phyloP scores from a whole-genome alignment of 2,797 vertebrate genomes.

The Coendou prehensilis region DNA sequence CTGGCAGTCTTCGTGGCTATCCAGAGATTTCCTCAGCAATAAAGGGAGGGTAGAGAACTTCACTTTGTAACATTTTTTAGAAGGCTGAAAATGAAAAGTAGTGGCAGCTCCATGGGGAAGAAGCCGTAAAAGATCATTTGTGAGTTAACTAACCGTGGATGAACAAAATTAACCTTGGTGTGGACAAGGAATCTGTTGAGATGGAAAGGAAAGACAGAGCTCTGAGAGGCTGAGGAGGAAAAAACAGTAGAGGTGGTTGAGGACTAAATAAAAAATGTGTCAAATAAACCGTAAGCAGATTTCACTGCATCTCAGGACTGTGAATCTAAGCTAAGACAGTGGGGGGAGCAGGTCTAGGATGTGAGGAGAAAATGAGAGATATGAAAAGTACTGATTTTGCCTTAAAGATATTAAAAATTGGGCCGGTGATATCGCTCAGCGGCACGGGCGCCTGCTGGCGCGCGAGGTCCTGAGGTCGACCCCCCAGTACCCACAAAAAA shows the following conservation, averaged over 20 bases:
- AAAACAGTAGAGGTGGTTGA: constrained; percentile 37
- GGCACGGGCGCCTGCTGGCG: too few relatives aligned
- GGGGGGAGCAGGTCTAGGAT: accelerated
- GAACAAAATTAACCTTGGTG: constrained; percentile 77
- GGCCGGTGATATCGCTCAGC: too few relatives aligned
- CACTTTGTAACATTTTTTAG: neutral
- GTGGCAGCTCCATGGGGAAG: constrained; percentile 38
- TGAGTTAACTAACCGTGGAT: constrained; percentile 76
- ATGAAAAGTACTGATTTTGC: neutral
- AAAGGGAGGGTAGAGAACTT: neutral
- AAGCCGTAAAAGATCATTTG: constrained; percentile 68
- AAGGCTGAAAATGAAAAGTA: constrained; percentile 9
- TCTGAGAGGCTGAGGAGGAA: constrained; percentile 16
- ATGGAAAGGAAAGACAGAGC: constrained; percentile 70
- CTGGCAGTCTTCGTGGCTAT: neutral
- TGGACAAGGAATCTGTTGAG: constrained; percentile 72
- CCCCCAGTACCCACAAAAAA: too few relatives aligned
- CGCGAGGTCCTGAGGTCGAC: too few relatives aligned
- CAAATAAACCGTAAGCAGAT: neutral
- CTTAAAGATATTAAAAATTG: constrained; percentile 3
- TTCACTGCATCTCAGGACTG: neutral
- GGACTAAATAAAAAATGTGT: neutral
- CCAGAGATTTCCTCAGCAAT: neutral
- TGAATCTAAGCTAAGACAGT: neutral
- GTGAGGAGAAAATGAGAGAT: neutral